Base-by-base conservation (phyloP, 1,140 invertebrate genomes). In the Neoseiulus cucumeris region DNA sequence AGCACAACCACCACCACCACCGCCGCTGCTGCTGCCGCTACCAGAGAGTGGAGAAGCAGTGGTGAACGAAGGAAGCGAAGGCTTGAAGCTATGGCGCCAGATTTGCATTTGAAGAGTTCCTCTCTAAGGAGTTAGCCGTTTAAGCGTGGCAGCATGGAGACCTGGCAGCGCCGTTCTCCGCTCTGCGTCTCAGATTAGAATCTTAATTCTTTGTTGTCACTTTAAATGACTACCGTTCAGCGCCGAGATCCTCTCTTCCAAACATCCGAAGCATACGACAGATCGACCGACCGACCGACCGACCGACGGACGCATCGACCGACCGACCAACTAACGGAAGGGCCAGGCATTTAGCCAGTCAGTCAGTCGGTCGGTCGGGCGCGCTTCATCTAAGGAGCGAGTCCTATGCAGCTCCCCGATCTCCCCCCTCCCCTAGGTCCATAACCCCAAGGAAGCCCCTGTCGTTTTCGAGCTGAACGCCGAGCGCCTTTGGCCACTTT, bases 171-270 rank as follows among this genome's bases (percentile, higher is more conserved):
- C 51, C 22, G 51, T 17, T 17, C 25, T 17, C 51, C 14, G 22
- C 22, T 17, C 51, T 33, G 51, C 25, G 14, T 18, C 51, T 33
- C 51, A 59, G 51, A 59, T 59, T 59, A 59, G 51, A 59, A 59
- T 59, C 51, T 59, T 59, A 59, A 59, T 59, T 59, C 51, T 33
- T 20, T 59, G 51, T 33, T 33, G 33, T 59, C 51, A 59, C 51
- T 59, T 59, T 59, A 59, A 59, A 59, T 59, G 51, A 59, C 51
- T 59, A 9, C 51, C 33, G 25, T 9, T 39, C 33, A 39, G 33
- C 33, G 33, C 33, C 9, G 4, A 9, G 33, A 39, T 39, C 33
- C 33, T 39, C 33, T 39, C 33, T 39, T 9, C 33, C 33, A 9
- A 39, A 39, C 33, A 39, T 39, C 33, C 33, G 33, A 39, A 4